Base-by-base conservation (phyloP, 2,797 vertebrate genomes). In the Coranthus polyacanthus region DNA sequence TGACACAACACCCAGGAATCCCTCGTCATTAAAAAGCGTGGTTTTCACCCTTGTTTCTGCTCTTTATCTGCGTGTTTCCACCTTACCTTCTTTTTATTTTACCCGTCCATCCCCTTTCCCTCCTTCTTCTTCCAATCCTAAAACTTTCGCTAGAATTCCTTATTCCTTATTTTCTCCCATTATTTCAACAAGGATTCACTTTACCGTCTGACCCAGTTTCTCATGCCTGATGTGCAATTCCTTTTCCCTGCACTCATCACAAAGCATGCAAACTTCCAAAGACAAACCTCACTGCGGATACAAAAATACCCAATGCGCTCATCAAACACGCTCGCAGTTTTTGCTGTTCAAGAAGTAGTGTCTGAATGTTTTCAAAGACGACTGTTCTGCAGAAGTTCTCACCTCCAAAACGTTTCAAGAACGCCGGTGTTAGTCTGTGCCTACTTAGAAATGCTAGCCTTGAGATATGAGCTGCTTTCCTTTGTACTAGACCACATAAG, bases 201-300 rank as follows among this genome's bases (percentile, higher is more conserved):
- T 61, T 29, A 34, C 64, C 15, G 17, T 66, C 38, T 77, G 76
- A 83, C 81, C 75, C 69, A 81, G 46, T 85, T 86, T 82, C 57
- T 51, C 12, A 65, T 66, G 18, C 24, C 12, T 62, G 62, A 56
- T 56, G 32, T 22, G 36, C 34, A n/a, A 20, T 36, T 36, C 17
- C 63, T 60, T 6, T 41, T 42, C 21, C 15, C 57, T 17, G 36
- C 46, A 55, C 54, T 63, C 67, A 57, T 80, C 74, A 60, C 51
- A 71, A 44, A 42, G 45, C 72, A 45, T 9, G 2, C 50, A 65
- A 61, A 83, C 49, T 34, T 67, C 46, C 68, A 58, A 65, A 75
- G 68, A 79, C 61, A 70, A 63, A 43, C 55, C 66, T n/a, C 39
- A 43, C 26, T 36, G 43, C n/a, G 41, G 69, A 75, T 70, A 70